A percentile compares a stretch with the other conserved stretches of the same genome.
These are phyloP conservation scores for Oreochromis spilurus DNA, from an alignment of 2,113 vertebrate genomes.

Conservation along the genomic window DNA sequence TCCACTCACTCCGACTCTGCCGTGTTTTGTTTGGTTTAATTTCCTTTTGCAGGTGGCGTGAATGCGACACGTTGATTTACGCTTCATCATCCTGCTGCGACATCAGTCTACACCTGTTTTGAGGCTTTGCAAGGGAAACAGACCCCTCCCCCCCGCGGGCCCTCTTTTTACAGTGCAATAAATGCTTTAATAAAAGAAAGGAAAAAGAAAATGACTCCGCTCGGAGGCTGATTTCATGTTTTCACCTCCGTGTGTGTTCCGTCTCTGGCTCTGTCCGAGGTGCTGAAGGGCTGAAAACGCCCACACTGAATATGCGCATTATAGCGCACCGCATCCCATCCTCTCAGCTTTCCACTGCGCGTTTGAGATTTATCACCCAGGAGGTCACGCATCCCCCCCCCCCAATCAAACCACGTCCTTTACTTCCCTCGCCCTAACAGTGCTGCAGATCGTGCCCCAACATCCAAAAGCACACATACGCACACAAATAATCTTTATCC, in stretches of 20 bases:
- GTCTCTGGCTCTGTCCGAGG: slow-evolving; percentile 57
- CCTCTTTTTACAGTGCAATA: background rate
- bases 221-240: background rate
- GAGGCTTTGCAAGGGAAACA: background rate
- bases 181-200: background rate
- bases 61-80: background rate
- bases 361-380: slow-evolving; percentile 20
- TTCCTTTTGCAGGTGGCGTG: background rate
- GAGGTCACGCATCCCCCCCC: slow-evolving; percentile 29
- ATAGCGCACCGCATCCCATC: slow-evolving; percentile 46
- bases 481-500: too few species aligned
- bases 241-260: background rate
- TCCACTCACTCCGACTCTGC: background rate
- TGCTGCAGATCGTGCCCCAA: background rate
- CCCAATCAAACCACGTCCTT: background rate
- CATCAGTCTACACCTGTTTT: slow-evolving; percentile 1
- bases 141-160: too few species aligned
- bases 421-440: background rate
- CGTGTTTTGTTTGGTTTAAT: too few species aligned
- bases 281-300: slow-evolving; percentile 68
- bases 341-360: slow-evolving; percentile 30
- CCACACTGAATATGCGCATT: slow-evolving; percentile 62
- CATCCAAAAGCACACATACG: background rate
- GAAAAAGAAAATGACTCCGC: background rate
- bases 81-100: slow-evolving; percentile 11